A percentile compares a stretch with the other conserved stretches of the same genome.
Conservation (phyloP, 1,140 invertebrate species). For the Armadillidium nasatum region DNA sequence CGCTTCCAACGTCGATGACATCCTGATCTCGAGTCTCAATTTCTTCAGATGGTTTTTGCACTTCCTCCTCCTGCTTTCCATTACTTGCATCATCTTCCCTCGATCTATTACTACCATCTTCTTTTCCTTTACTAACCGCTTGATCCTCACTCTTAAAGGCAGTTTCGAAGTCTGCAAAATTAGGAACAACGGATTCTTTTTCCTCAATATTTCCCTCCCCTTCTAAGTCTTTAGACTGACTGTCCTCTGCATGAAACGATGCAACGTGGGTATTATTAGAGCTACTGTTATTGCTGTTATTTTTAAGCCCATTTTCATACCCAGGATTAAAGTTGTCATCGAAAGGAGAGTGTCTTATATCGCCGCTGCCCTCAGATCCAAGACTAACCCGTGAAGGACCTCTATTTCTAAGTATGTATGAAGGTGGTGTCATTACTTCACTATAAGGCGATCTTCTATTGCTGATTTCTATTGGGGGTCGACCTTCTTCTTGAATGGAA, state of each 20-base stretch:
- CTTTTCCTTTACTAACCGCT: no score
- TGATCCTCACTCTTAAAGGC: no score
- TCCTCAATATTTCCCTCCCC: conserved; percentile 17
- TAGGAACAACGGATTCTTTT: background rate
- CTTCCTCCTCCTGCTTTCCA: background rate
- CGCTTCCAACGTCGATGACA: conserved; percentile 41
- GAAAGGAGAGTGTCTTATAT: conserved; percentile 42
- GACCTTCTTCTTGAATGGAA: conserved; percentile 38
- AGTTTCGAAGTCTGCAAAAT: conserved; percentile 28
- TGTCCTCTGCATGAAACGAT: conserved; percentile 6
- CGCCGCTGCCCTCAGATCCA: conserved; percentile 39
- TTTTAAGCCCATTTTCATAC: conserved; percentile 31
- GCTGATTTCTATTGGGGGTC: conserved; percentile 29
- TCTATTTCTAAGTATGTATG: conserved; percentile 29
- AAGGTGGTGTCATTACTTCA: conserved; percentile 36
- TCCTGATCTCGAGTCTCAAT: background rate
- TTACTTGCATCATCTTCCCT: background rate
- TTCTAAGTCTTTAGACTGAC: conserved; percentile 12
- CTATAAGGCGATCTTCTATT: conserved; percentile 36
- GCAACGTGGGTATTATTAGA: conserved; percentile 30
- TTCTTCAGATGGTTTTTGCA: conserved; percentile 8
- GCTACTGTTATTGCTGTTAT: background rate
- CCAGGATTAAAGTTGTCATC: conserved; percentile 43
- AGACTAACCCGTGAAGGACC: conserved; percentile 37
- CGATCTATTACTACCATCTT: background rate